Evolutionary conservation across 2,113 vertebrate species (phyloP).

Genomic region (Gymnorhina tibicen): DNA sequence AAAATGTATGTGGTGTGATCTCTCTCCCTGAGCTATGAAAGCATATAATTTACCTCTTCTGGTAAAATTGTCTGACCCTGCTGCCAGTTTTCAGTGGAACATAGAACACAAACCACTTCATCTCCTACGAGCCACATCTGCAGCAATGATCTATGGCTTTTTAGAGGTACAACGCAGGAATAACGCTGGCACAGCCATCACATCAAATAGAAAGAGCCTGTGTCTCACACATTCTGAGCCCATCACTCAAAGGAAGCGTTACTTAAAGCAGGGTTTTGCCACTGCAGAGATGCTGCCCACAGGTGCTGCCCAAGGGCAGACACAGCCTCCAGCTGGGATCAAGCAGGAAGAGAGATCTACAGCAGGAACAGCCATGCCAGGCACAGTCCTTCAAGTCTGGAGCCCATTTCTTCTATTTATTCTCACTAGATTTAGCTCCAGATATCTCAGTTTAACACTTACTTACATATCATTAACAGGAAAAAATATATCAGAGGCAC

Average conservation of each 20-base stretch:
- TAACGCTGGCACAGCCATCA: neutral
- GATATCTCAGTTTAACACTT: neutral
- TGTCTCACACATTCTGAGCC: neutral
- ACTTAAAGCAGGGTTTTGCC: neutral
- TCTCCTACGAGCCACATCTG: neutral
- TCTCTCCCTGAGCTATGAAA: neutral
- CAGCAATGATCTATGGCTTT: neutral
- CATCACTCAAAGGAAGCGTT: neutral
- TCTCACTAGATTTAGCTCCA: neutral
- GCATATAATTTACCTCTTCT: conserved; percentile 20
- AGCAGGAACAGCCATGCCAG: neutral
- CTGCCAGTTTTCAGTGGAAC: neutral
- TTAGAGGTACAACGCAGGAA: neutral
- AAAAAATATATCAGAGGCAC: neutral
- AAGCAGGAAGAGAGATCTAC: neutral
- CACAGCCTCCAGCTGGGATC: neutral
- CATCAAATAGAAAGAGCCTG: neutral
- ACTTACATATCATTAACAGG: neutral
- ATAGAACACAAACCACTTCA: neutral
- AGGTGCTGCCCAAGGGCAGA: neutral
- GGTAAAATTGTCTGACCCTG: neutral
- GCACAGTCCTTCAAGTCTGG: neutral
- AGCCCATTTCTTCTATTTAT: neutral
- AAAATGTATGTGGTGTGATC: neutral
- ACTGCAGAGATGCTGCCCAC: neutral